A percentile compares a stretch with the other conserved stretches of the same genome.
phyloP scores from a whole-genome alignment of 1,140 invertebrate genomes.

The Drosophila ananassae region DNA sequence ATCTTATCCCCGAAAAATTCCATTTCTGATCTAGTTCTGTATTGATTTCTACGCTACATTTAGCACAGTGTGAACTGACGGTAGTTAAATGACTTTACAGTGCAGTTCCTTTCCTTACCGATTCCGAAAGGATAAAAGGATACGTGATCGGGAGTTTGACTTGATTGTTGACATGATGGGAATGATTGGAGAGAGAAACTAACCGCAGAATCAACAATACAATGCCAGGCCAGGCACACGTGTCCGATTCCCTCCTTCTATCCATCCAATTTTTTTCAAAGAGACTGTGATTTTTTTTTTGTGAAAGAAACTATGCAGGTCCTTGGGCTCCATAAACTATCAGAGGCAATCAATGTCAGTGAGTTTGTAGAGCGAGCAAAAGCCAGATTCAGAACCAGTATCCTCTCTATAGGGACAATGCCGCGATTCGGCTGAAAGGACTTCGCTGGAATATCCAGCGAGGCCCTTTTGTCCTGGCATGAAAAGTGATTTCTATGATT shows the following conservation, averaged over 20 bases:
- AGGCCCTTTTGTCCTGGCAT: constrained; percentile 55
- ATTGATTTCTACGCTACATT: constrained; percentile 66
- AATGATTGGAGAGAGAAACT: constrained; percentile 38
- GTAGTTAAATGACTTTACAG: constrained; percentile 70
- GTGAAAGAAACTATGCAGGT: constrained; percentile 13
- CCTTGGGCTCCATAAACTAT: constrained; percentile 59
- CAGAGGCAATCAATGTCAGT: constrained; percentile 75
- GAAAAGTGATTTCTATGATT: constrained; percentile 73
- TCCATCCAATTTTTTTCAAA: not conserved
- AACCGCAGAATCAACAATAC: constrained; percentile 69
- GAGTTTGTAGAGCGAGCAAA: constrained; percentile 57
- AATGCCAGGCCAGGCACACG: constrained; percentile 37
- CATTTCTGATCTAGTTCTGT: constrained; percentile 28
- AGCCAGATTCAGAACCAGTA: constrained; percentile 28
- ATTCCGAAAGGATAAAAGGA: constrained; percentile 1
- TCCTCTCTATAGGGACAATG: constrained; percentile 19
- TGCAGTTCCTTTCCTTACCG: too few relatives aligned
- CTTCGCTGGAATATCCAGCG: constrained; percentile 69
- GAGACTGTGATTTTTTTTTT: constrained; percentile 21
- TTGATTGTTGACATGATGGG: constrained; percentile 71
- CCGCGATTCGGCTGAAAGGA: constrained; percentile 54
- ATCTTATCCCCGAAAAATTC: constrained; percentile 13
- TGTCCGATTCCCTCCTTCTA: constrained; percentile 41
- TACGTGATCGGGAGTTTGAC: constrained; percentile 50
- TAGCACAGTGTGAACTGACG: constrained; percentile 68